Evolutionary conservation across 2,113 vertebrate genomes (phyloP), one percentile per base, ranked within the genome.

Genomic region (Pipa parva): DNA sequence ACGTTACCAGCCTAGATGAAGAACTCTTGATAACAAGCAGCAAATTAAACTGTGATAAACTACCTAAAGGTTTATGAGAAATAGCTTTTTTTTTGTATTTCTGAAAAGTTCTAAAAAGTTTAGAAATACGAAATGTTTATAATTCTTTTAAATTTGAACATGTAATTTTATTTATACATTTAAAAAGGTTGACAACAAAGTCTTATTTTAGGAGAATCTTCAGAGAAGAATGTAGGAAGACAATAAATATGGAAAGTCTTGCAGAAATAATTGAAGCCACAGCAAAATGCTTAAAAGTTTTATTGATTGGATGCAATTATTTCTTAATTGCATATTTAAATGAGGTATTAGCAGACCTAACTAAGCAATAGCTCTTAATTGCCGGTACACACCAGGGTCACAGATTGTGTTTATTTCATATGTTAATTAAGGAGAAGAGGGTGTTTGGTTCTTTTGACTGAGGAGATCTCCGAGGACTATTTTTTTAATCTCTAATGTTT

Each of bases 251-350:
- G 79, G 72, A 87, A 82, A 85, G 81, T 83, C 72, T 81, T 61
- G 74, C 73, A 82, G 81, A 83, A 85, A 86, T 84, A 90, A 88
- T 84, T 81, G 78, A 84, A 75, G 76, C 82, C 79, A 63, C 80
- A 83, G 88, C 73, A 85, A 89, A 89, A 90, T 88, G 86, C 87
- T 90, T 89, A 86, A 87, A 83, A 88, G 90, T 91, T 89, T 90
- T 89, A 91, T 92, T 90, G 89, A 92, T 91, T 91, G 89, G 89
- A 91, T 78, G 90, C 88, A 92, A 91, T 92, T 92, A 92, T 88
- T 88, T 87, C 85, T 90, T 92, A 91, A 92, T 92, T 91, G 89
- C 90, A 86, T 92, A 91, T 92, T 91, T 91, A 90, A 91, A 91
- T 90, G 85, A 90, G 89, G 86, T 90, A 90, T 92, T 92, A 90